A percentile compares a stretch with the other conserved stretches of the same genome.
phyloP scores from a whole-genome alignment of 2,888 invertebrate genomes.

The Ferrisia virgata region DNA sequence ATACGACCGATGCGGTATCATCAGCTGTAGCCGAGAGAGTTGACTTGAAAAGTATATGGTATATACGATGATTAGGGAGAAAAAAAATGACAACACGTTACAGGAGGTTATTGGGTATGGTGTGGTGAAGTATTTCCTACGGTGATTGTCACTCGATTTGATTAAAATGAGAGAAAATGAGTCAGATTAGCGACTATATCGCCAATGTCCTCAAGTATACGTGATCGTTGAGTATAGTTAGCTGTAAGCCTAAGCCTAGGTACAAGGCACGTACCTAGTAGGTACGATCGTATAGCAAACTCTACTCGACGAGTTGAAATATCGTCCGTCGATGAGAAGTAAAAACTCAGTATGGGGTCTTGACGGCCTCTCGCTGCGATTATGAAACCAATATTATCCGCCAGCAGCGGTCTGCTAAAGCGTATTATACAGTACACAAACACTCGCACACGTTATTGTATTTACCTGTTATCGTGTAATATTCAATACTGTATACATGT shows the following conservation, averaged over 20 bases:
- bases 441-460: background rate
- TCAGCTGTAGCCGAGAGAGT: background rate
- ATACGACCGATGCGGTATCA: background rate
- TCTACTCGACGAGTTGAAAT: constrained; percentile 15
- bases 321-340: constrained; percentile 27
- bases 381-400: constrained; percentile 39
- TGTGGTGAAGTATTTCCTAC: background rate
- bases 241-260: background rate
- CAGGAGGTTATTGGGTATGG: background rate
- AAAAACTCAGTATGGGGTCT: constrained; percentile 25
- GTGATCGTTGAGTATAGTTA: background rate
- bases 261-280: background rate
- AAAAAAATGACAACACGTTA: background rate
- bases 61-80: too few relatives aligned
- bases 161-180: background rate
- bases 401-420: constrained; percentile 10
- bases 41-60: too few relatives aligned
- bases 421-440: background rate
- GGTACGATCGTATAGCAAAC: background rate
- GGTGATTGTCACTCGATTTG: constrained; percentile 13
- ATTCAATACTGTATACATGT: background rate
- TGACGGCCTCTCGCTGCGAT: constrained; percentile 29
- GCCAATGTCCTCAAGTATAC: background rate
- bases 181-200: background rate
- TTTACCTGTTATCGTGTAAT: background rate